Base-by-base conservation (phyloP, 2,113 vertebrate species). In the Diphyllodes magnificus region DNA sequence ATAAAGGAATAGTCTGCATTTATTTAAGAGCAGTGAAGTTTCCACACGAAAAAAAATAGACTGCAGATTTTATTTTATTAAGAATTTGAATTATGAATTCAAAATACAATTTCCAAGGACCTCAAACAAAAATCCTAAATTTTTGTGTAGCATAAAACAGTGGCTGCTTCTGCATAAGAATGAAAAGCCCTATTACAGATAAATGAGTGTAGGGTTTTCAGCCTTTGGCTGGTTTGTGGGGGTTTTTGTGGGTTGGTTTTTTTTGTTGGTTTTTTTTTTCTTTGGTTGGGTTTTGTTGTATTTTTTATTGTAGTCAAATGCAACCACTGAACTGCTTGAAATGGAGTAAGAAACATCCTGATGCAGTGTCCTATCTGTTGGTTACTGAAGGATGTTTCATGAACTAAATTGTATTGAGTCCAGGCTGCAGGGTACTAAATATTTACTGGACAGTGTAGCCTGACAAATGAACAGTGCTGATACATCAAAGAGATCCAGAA, bases 171-270 rank as follows among this genome's bases (percentile, higher is more conserved):
- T 68, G 27, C 11, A 39, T 18, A 73, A 87, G 64, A 69, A 53
- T 33, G 17, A 61, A 61, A 91, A 89, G 3, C 2, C 3, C 1
- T 18, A 5, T 75, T 66, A 39, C 7, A 82, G 28, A 75, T 35
- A 63, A 50, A 63, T 53, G 23, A 37, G 6, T 0, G 0, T 11
- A 49, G 15, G 2, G 4, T 0, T 16, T 83, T 60, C 39, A 22
- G 7, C 57, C 12, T 56, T 81, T 70, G 7, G 3, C 37, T 63
- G 7, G 2, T 27, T 68, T 59, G 37, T 59, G 13, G 13, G 7
- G 0, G 0, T 11, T 69, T 49, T 59, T 45, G 27, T 24, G 11
- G 14, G 1, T 3, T 37, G 2, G 11, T 22, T 47, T 1, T 49
- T 66, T 57, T 18, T 23, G 13, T 13, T 23, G 7, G 30, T 68